Evolutionary conservation across 92 coral and sea anemone species (phyloP).

Genomic region (Epizoanthus scotinus): DNA sequence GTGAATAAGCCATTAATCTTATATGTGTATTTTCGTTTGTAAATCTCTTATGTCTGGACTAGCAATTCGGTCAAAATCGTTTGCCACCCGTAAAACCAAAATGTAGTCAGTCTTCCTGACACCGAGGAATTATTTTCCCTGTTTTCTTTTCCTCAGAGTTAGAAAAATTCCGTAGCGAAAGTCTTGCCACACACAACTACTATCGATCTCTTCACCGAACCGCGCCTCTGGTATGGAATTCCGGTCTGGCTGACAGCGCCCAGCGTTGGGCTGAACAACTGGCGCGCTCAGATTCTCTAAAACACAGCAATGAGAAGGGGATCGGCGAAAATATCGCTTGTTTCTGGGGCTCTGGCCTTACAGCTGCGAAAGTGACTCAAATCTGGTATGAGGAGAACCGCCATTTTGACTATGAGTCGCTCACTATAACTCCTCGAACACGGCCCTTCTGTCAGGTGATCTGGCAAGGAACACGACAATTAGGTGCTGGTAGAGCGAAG

Average conservation of each 20-base stretch:
- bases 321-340: slow-evolving; percentile 88
- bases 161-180: slow-evolving; percentile 92
- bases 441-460: slow-evolving; percentile 96
- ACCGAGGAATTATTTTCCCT: neutral
- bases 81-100: slow-evolving; percentile 28
- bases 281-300: slow-evolving; percentile 70
- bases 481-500: slow-evolving; percentile 89
- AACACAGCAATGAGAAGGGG: slow-evolving; percentile 75
- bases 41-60: slow-evolving; percentile 30
- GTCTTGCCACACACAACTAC: slow-evolving; percentile 90
- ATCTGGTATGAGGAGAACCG: slow-evolving; percentile 95
- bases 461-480: slow-evolving; percentile 90
- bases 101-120: neutral
- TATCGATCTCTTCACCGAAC: slow-evolving; percentile 91
- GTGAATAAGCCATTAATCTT: slow-evolving; percentile 20
- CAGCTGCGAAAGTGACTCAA: slow-evolving; percentile 85
- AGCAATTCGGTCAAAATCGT: neutral
- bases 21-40: slow-evolving; percentile 16
- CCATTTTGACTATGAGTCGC: slow-evolving; percentile 69
- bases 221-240: slow-evolving; percentile 88
- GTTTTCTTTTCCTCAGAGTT: slow-evolving; percentile 59
- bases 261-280: slow-evolving; percentile 97
- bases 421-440: slow-evolving; percentile 68
- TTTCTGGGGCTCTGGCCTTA: slow-evolving; percentile 94
- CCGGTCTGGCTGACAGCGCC: slow-evolving; percentile 90